These are phyloP conservation scores for Nematostella vectensis DNA, from an alignment of 92 coral and sea anemone species.

Conservation along the genomic window DNA sequence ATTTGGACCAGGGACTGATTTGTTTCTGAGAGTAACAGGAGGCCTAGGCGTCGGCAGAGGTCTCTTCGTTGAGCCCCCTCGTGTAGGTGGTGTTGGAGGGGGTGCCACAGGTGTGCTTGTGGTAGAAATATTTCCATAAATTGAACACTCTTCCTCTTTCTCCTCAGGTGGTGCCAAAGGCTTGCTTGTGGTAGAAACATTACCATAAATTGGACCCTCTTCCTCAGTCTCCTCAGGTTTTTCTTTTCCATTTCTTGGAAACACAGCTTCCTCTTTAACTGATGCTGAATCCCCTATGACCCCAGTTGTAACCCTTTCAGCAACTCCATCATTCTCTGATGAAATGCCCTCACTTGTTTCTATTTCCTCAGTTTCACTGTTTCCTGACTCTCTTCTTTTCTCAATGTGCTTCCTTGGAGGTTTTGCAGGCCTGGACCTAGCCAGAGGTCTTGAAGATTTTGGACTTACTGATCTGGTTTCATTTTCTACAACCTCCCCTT, in stretches of 20 bases:
- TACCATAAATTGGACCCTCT: constrained; percentile 5
- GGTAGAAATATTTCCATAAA: constrained; percentile 6
- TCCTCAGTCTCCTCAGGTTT: not conserved
- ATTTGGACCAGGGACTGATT: not conserved
- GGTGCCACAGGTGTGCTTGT: constrained; percentile 1
- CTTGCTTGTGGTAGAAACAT: not conserved
- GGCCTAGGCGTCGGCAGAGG: constrained; percentile 8
- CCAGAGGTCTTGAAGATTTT: not conserved
- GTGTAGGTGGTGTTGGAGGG: constrained; percentile 6
- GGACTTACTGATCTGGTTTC: not conserved
- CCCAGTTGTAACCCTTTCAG: not conserved
- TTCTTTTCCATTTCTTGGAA: too few relatives aligned
- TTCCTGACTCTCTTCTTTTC: not conserved
- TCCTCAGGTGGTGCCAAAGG: constrained; percentile 4
- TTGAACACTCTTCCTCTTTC: not conserved
- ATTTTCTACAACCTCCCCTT: not conserved
- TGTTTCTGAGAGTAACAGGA: not conserved
- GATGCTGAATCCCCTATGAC: not conserved
- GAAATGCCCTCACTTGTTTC: not conserved
- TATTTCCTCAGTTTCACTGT: not conserved
- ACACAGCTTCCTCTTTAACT: too few relatives aligned
- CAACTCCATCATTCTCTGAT: not conserved
- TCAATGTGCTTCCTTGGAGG: constrained; percentile 14
- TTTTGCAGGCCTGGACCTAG: constrained; percentile 12
- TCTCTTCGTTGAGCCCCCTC: constrained; percentile 6